These are phyloP conservation scores for Bufo gargarizans DNA, from an alignment of 2,113 vertebrate genomes.

Conservation along the genomic window DNA sequence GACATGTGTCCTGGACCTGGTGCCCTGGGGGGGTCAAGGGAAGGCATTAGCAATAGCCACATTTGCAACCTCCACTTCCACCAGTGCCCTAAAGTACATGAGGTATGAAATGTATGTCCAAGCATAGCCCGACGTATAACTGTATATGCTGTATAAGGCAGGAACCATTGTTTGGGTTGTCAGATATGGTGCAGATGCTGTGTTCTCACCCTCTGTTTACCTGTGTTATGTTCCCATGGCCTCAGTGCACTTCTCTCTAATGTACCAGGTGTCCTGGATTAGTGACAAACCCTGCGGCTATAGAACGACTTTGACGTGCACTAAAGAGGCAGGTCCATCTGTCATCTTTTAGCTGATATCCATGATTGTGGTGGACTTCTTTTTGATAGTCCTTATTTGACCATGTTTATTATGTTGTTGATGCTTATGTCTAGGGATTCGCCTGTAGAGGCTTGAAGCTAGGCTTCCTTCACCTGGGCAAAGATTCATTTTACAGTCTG, in stretches of 20 bases:
- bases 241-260: background rate
- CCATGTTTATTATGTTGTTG: background rate
- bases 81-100: too few relatives aligned
- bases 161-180: background rate
- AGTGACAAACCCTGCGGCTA: background rate
- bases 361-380: background rate
- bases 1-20: too few relatives aligned
- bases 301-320: background rate
- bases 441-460: background rate
- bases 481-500: background rate
- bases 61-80: too few relatives aligned
- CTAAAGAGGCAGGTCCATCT: background rate
- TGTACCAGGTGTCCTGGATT: background rate
- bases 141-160: background rate
- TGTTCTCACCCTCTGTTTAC: background rate
- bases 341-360: background rate
- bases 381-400: too few relatives aligned
- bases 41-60: too few relatives aligned
- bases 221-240: slow-evolving; percentile 11
- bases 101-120: too few relatives aligned
- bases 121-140: too few relatives aligned
- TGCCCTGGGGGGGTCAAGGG: too few relatives aligned
- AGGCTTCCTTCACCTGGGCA: background rate
- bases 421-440: background rate
- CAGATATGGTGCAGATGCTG: background rate